Base-by-base conservation (phyloP, 1,140 invertebrate genomes). In the Euschistus heros region DNA sequence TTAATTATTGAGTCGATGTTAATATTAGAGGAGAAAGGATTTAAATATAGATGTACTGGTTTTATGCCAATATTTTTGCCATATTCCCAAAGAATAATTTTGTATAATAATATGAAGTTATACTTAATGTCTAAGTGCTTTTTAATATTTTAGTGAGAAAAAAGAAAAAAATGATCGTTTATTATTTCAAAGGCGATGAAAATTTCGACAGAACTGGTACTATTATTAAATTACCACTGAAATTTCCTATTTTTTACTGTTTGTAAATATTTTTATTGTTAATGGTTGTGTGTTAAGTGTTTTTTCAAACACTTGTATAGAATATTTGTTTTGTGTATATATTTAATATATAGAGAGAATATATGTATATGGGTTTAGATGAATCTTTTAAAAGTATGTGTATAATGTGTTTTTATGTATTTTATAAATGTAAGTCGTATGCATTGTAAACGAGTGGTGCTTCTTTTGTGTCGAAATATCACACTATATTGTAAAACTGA, bases 51-150 rank as follows among this genome's bases (percentile, higher is more conserved):
- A 37, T 37, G 33, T 37, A 37, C 33, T 37, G 33, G 33, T 37
- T 37, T 37, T 13, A 37, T 6, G 33, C 33, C 33, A 37, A 37
- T 37, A 37, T 37, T 37, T 37, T 37, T 37, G 33, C 33, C 33
- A 37, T 37, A 37, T 37, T 37, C 33, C 33, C 33, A 37, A 37
- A 37, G 33, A 37, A 37, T 37, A 37, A 37, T 37, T 37, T 37
- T 37, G 33, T 37, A 37, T 37, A 6, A 37, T 37, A 37, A 37
- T 6, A 37, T 37, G 33, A 37, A 37, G 33, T 37, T 37, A 37
- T 10, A 37, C 42, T 17, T 42, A 62, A 62, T 62, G 60, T 37
- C 24, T 37, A 62, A 62, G 60, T 30, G 60, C 60, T 62, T 64
- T 37, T 37, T 37, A 37, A 37, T 37, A 37, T 37, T 37, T 10